Evolutionary conservation across 2,797 vertebrate genomes (phyloP).

Genomic region (Cuniculus paca): DNA sequence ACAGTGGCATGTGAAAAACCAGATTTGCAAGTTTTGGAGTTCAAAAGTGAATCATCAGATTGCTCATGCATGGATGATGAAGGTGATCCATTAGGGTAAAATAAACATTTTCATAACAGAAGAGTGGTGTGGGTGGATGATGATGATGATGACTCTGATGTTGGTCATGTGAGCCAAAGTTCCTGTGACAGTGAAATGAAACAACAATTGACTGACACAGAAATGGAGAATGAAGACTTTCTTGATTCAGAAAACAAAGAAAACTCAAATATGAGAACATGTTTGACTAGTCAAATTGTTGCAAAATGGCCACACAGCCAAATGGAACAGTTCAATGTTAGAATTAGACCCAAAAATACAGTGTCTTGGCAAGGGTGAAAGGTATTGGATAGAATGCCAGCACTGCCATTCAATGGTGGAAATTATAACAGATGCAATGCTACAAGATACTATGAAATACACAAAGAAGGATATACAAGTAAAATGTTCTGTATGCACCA

Average conservation of each 20-base stretch:
- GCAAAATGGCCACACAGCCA: not conserved
- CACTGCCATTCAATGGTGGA: not conserved
- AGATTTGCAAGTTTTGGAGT: not conserved
- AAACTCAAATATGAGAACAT: not conserved
- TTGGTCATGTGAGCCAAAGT: not conserved
- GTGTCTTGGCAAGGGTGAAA: not conserved
- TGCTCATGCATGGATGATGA: not conserved
- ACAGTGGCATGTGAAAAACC: not conserved
- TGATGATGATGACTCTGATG: not conserved
- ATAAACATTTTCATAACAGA: not conserved
- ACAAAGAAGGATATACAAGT: not conserved
- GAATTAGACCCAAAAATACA: not conserved
- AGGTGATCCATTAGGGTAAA: not conserved
- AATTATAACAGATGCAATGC: not conserved
- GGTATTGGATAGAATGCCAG: not conserved
- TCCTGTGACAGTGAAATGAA: not conserved
- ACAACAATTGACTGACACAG: not conserved
- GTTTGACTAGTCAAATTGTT: not conserved
- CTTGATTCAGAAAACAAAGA: not conserved
- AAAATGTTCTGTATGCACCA: not conserved
- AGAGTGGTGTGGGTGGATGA: not conserved
- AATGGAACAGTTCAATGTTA: not conserved
- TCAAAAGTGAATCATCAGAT: not conserved
- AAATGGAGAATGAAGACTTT: not conserved
- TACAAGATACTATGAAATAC: not conserved